phyloP scores from a whole-genome alignment of 2,113 vertebrate genomes.

The Natator depressus region DNA sequence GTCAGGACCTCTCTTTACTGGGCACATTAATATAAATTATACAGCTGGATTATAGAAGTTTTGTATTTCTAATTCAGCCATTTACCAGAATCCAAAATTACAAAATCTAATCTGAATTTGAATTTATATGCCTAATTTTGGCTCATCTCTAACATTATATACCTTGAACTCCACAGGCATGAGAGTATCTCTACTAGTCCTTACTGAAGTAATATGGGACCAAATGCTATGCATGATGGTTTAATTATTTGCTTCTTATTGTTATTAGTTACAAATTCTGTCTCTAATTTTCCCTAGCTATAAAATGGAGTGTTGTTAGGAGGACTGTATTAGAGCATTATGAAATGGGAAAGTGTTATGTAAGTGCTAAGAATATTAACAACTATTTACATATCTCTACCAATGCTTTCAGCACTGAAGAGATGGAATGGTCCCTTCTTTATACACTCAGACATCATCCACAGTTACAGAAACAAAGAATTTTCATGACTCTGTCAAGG shows the following conservation, averaged over 20 bases:
- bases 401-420: rapidly evolving
- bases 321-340: slow-evolving; percentile 30
- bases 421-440: background rate
- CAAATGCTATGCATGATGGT: background rate
- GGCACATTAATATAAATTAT: background rate
- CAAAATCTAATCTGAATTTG: background rate
- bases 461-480: background rate
- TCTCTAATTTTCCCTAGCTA: slow-evolving; percentile 9
- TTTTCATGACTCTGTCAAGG: background rate
- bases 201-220: background rate
- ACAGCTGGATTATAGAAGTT: background rate
- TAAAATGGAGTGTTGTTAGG: slow-evolving; percentile 6
- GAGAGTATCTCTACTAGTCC: background rate
- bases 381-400: slow-evolving; percentile 43
- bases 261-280: background rate
- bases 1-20: background rate
- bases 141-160: background rate
- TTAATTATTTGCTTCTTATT: background rate
- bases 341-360: slow-evolving; percentile 41
- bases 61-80: background rate
- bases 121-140: background rate
- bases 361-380: background rate
- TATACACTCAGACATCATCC: background rate
- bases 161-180: background rate
- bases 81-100: background rate